Evolutionary conservation across 2,888 invertebrate species (phyloP).

Genomic region (Aphidoletes aphidimyza): DNA sequence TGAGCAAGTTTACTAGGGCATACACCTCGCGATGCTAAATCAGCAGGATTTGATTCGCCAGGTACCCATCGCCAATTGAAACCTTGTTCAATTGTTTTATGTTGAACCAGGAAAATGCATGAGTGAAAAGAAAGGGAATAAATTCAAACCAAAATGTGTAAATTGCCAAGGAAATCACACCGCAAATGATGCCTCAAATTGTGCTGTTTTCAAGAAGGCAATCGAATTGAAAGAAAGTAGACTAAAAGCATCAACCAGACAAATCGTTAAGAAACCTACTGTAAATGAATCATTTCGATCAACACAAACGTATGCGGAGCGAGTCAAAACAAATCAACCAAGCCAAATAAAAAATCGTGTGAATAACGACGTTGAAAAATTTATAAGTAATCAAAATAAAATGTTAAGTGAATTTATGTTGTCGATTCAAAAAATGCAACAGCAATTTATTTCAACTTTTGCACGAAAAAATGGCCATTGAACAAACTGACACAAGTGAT

Average conservation of each 20-base stretch:
- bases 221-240: neutral
- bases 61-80: no score
- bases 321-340: neutral
- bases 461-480: neutral
- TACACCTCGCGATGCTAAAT: no score
- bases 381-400: neutral
- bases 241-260: neutral
- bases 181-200: neutral
- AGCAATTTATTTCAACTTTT: neutral
- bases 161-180: neutral
- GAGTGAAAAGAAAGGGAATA: neutral
- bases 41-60: no score
- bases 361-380: neutral
- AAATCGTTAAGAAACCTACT: no score
- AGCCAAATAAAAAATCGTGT: neutral
- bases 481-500: no score
- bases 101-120: neutral
- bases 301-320: no score
- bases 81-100: no score
- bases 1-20: no score
- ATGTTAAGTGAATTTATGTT: neutral
- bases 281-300: no score
- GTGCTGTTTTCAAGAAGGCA: neutral
- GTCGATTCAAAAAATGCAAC: neutral
- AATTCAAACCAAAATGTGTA: neutral